Conservation (phyloP, 2,797 vertebrate species). For the Merluccius polli region DNA sequence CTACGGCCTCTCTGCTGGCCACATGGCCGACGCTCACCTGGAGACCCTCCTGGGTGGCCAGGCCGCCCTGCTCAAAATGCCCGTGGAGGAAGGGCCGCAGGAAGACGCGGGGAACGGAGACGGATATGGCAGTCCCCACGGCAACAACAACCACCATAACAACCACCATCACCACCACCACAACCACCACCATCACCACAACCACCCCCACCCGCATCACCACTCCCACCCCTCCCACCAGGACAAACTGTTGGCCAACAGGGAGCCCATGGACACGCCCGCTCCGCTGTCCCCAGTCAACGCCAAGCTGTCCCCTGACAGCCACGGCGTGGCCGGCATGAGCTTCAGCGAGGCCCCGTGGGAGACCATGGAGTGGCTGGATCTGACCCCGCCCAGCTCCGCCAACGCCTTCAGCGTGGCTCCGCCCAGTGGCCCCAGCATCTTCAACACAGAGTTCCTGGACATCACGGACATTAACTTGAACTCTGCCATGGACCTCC, state of each 20-base stretch:
- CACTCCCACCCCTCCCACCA: conserved; percentile 54
- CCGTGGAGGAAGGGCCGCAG: conserved; percentile 75
- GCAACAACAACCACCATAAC: conserved; percentile 30
- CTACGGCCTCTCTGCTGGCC: conserved; percentile 78
- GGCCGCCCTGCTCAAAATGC: conserved; percentile 78
- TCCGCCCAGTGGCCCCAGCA: conserved; percentile 79
- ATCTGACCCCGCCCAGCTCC: conserved; percentile 89
- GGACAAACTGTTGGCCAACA: conserved; percentile 81
- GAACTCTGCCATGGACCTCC: conserved; percentile 94
- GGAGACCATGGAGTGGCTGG: conserved; percentile 99
- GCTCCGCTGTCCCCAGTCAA: conserved; percentile 82
- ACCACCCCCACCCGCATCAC: conserved; percentile 55
- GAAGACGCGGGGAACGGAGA: conserved; percentile 76
- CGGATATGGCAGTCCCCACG: conserved; percentile 74
- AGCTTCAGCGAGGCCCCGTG: conserved; percentile 91
- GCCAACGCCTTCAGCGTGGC: conserved; percentile 79
- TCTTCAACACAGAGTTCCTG: conserved; percentile 96
- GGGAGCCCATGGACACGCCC: conserved; percentile 85
- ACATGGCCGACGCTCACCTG: conserved; percentile 77
- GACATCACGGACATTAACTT: conserved; percentile 94
- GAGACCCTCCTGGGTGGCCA: conserved; percentile 84
- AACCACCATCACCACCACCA: conserved; percentile 55
- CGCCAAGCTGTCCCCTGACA: conserved; percentile 76
- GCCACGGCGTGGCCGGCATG: conserved; percentile 78
- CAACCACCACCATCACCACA: conserved; percentile 57